Conservation (phyloP, 2,888 invertebrate species). For the Priocnemis perturbator region DNA sequence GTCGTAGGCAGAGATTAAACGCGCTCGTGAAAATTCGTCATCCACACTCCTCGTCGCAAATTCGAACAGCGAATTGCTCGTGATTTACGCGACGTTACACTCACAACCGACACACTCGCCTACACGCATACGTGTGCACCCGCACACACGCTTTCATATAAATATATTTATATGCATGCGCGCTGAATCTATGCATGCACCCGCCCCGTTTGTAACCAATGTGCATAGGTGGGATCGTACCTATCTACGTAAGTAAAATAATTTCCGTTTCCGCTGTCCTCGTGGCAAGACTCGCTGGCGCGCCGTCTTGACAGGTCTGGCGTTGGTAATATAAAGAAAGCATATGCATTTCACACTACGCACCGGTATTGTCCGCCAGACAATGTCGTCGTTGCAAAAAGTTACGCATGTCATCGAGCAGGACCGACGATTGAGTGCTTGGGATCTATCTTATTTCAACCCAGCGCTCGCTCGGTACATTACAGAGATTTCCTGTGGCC, state of each 20-base stretch:
- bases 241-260: constrained; percentile 4
- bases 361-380: no score
- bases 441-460: no score
- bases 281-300: background rate
- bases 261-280: background rate
- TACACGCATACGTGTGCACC: background rate
- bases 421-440: no score
- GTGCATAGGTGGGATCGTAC: background rate
- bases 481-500: no score
- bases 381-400: no score
- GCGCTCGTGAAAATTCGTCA: constrained; percentile 7
- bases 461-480: no score
- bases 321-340: no score
- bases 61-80: constrained; percentile 1
- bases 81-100: no score
- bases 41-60: background rate
- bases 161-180: constrained; percentile 10
- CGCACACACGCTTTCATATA: background rate
- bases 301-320: no score
- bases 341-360: no score
- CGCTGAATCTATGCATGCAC: background rate
- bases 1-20: constrained; percentile 5
- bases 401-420: no score
- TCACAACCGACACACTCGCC: background rate
- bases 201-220: background rate